Evolutionary conservation across 1,140 invertebrate genomes (phyloP), one percentile per base, ranked within the genome.

Genomic region (Halesus radiatus): DNA sequence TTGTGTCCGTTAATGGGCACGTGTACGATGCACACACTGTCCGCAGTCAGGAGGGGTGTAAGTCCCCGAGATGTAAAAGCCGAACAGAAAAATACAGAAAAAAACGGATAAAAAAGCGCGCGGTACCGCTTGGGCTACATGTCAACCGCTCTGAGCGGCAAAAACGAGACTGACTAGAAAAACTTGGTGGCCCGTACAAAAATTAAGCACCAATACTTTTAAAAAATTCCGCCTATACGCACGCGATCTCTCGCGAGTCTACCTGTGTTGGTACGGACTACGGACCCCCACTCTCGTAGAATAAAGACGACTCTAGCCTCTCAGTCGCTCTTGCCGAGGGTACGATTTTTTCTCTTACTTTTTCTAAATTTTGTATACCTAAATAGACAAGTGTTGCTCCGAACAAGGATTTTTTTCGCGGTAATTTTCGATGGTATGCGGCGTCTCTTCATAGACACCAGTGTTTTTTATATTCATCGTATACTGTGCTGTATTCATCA

Each of bases 151-250:
- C 84, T 85, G 87, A 87, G 87, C 87, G 88, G 88, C 87, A 89
- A 89, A 89, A 89, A 88, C 88, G 85, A 88, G 87, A 89, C 88
- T 89, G 87, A 89, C 87, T 89, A 89, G 87, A 89, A 89, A 89
- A 89, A 89, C 87, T 88, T 62, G 5, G 74, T 29, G 66, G 64
- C 45, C 76, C 76, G 56, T 72, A 78, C 76, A 78, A 68, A 78
- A 76, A 78, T 56, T 62, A 66, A 32, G 3, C 76, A 72, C 58
- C 54, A 78, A 78, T 52, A 78, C 76, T 53, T 16, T 8, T 20
- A 26, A 53, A 52, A 52, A n/a, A 22, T 6, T 16, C 54, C 10
- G 29, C 58, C 18, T 52, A 58, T 56, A 37, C 29, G 60, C 74
- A 60, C 32, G 15, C 8, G 23, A 50, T 72, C 50, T 52, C 37